Evolutionary conservation across 2,888 invertebrate species (phyloP), one percentile per base, ranked within the genome.

Genomic region (Xylota sylvarum): DNA sequence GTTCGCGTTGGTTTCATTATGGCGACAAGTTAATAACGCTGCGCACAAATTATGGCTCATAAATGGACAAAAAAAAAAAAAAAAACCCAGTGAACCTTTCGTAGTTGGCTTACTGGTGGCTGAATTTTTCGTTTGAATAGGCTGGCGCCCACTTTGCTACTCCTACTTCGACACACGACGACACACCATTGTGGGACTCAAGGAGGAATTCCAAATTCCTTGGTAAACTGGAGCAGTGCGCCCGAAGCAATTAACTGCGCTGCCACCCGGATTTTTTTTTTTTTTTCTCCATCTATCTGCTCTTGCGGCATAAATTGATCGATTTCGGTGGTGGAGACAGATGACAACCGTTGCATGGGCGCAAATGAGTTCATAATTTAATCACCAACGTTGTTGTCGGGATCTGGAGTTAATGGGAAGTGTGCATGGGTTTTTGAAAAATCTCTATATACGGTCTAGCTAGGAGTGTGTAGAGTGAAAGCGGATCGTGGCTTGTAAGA

Each of bases 331-430:
- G 43, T 52, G 60, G 84, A 79, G 70, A 85, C 84, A 85, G 84
- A 85, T 85, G 84, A 80, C 80, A 80, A 80, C 73, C 70, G 70
- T 50, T 70, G 74, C 74, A 80, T 85, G 84, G 84, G 84, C 76
- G 84, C 80, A 85, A 80, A 85, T 85, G 80, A 80, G 76, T 85
- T 85, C 80, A 80, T 85, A 85, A 85, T 85, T 85, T 80, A 85
- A 85, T 85, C 84, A 70, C 56, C 50, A 56, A 17, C 23, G 55
- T 37, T 62, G 55, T 37, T 62, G 73, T 69, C 74, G 48, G 50
- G 46, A 60, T 56, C 40, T 67, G 65, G 52, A 78, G 67, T 60
- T 67, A 46, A 78, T 83, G 72, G 83, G 78, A 65, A 80, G 50
- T 37, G n/a, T 43, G n/a, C 43, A 40, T n/a, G 4, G 40, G 40